Percentiles rank a stretch among this genome's conserved stretches.
Evolutionary conservation across 2,113 vertebrate genomes (phyloP).

Genomic region (Thinocorus orbignyianus): DNA sequence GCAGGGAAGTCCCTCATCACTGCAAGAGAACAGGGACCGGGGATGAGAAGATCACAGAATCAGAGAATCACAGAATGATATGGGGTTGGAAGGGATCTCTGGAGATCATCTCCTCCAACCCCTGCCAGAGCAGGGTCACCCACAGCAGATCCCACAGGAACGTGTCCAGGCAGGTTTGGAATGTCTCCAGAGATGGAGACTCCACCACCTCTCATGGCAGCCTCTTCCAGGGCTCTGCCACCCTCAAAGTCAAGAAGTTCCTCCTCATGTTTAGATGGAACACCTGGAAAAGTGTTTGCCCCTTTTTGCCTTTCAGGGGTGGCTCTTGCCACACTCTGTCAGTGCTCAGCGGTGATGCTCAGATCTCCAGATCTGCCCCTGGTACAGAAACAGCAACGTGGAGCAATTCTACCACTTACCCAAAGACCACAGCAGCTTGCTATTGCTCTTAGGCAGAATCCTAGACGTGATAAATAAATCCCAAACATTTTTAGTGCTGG

Average conservation of each 20-base stretch:
- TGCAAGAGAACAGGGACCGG: neutral
- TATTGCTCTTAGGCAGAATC: neutral
- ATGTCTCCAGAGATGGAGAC: too few species aligned
- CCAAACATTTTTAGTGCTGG: neutral
- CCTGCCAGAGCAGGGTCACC: too few species aligned
- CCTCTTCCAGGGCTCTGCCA: too few species aligned
- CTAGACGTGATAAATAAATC: neutral
- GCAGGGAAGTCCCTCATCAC: neutral
- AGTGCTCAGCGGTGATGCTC: accelerated
- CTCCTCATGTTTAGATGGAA: neutral
- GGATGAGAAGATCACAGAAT: neutral
- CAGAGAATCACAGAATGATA: too few species aligned
- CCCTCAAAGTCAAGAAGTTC: too few species aligned
- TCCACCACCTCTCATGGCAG: too few species aligned
- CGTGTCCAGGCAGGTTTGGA: too few species aligned
- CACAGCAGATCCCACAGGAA: too few species aligned
- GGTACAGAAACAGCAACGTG: accelerated
- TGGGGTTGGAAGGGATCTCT: too few species aligned
- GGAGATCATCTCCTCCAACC: too few species aligned
- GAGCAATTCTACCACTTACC: neutral
- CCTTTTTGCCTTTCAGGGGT: neutral
- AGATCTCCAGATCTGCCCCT: neutral
- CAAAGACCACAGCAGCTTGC: neutral
- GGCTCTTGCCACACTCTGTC: neutral
- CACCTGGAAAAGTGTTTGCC: neutral